Evolutionary conservation across 64 coral and sea anemone genomes (phyloP), one percentile per base, ranked within the genome.

Genomic region (Actinia equina): DNA sequence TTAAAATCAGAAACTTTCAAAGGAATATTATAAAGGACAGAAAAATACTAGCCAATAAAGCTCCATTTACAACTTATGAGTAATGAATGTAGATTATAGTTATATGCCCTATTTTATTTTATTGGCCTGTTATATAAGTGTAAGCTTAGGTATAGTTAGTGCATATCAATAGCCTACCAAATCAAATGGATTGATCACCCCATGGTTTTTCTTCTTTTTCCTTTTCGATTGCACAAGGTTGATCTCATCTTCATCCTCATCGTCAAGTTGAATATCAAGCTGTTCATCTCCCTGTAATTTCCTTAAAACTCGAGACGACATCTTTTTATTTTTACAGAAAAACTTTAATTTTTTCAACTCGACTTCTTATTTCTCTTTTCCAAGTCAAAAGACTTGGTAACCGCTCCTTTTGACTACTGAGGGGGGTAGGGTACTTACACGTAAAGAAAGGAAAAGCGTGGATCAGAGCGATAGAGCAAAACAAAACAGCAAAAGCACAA

Each of bases 301-400:
- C 23, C 93, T 90, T 7, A 94, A 84, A 84, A 89, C 88, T 62
- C 93, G 88, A 56, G 93, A 94, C 17, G 93, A 94, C 93, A 94
- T 92, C 49, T 37, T 1, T 1, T n/a, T n/a, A n/a, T 37, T n/a
- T 69, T 69, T 69, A 23, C 10, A 6, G 5, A 25, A 20, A 69
- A 69, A n/a, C 23, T 69, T 49, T 0, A 49, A 6, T 49, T 49
- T 8, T 49, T 49, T 49, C 46, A 4, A 49, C 23, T 65, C 62
- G 20, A 65, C 62, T 65, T 65, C 23, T 7, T n/a, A n/a, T 65
- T n/a, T 65, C 62, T 5, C 3, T 64, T 19, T 22, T 19, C 61
- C 17, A 20, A 74, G 69, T 74, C 69, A 30, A 74, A 74, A 37
- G 69, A 74, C 69, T 74, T 7, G n/a, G 69, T 74, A 25, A 74